These are phyloP conservation scores for Busseola fusca DNA, from an alignment of 2,888 invertebrate genomes.

Conservation along the genomic window DNA sequence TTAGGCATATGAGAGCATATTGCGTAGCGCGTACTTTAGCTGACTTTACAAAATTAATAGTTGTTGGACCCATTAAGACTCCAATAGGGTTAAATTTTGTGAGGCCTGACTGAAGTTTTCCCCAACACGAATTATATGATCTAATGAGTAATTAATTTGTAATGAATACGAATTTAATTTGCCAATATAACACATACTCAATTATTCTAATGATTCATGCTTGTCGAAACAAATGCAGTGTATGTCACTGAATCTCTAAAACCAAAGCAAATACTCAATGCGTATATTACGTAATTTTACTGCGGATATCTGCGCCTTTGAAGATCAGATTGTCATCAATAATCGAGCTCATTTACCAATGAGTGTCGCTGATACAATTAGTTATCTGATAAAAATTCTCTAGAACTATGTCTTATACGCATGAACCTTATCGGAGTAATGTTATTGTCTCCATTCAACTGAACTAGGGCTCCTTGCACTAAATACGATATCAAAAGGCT, in stretches of 20 bases:
- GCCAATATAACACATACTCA: not conserved
- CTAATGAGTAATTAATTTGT: not conserved
- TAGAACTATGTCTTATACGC: not conserved
- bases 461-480: constrained; percentile 53
- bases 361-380: constrained; percentile 9
- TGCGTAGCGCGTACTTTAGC: constrained; percentile 1
- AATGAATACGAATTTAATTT: not conserved
- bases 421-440: constrained; percentile 30
- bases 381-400: constrained; percentile 28
- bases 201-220: not conserved
- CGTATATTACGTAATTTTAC: not conserved
- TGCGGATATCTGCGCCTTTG: constrained; percentile 31
- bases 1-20: constrained; percentile 9
- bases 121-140: not conserved
- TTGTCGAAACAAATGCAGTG: not conserved
- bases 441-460: constrained; percentile 39
- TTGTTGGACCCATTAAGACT: not conserved
- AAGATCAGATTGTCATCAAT: constrained; percentile 25
- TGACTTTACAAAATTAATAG: not conserved
- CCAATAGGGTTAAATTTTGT: not conserved
- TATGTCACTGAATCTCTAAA: not conserved
- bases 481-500: constrained; percentile 57
- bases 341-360: constrained; percentile 33
- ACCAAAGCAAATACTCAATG: not conserved
- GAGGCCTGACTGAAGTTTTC: not conserved